Base-by-base conservation (phyloP, 2,113 vertebrate species). In the Podiceps cristatus region DNA sequence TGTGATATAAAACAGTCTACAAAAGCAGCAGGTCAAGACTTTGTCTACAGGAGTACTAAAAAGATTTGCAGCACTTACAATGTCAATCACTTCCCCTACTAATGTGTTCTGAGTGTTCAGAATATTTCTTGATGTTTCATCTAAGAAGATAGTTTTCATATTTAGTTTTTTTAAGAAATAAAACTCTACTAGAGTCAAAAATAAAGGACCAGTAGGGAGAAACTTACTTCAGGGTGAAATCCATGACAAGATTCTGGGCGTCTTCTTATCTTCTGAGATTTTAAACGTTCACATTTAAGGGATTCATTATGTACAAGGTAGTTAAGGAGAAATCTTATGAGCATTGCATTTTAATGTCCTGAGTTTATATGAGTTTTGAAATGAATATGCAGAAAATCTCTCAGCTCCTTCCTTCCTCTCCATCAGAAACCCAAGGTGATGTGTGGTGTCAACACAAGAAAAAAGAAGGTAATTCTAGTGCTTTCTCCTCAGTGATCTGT, bases 191-290 rank as follows among this genome's bases (percentile, higher is more conserved):
- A 56, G 33, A 47, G 27, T 24, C 9, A 1, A 7, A 96, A 86
- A 59, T 15, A 75, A 86, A 90, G n/a, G 4, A 64, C 83, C 47
- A 87, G 6, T 5, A 77, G 28, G 29, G 3, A 80, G 28, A 50
- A 62, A 97, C 98, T 97, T 98, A 99, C 99, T 98, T 99, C 99
- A 29, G 99, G 99, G 95, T 99, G 99, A 95, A 99, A 99, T 90
- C 99, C 99, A 81, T 99, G 99, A 97, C 99, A 99, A 67, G 99
- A 99, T 96, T 99, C 99, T 27, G 99, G 99, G 33, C 99, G 99
- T 90, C 99, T 98, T 97, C 99, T 98, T 98, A 99, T 99, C 98
- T 99, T 99, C 98, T 99, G 99, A 72, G 99, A 99, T 98, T 99
- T 99, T 95, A 99, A 94, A 66, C 99, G 98, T 85, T 99, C 99